A percentile compares a stretch with the other conserved stretches of the same genome.
These are phyloP conservation scores for Hemicordylus capensis DNA, from an alignment of 2,113 vertebrate genomes.

Conservation along the genomic window DNA sequence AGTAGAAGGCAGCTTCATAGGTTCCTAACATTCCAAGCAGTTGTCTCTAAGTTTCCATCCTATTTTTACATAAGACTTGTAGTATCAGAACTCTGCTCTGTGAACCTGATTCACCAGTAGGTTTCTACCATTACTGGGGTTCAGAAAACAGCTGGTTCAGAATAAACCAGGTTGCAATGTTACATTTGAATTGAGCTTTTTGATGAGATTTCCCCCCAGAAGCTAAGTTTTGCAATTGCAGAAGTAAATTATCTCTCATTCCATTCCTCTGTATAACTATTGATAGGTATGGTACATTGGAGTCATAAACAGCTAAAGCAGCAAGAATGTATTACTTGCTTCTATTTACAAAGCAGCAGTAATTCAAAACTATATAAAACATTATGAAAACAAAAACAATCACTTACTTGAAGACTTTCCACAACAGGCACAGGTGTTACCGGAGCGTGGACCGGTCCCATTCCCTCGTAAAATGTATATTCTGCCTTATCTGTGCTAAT, in stretches of 20 bases:
- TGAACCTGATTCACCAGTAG: too few relatives aligned
- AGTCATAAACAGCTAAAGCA: not conserved
- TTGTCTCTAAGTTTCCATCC: not conserved
- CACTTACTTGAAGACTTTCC: slow-evolving; percentile 95
- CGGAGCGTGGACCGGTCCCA: slow-evolving; percentile 96
- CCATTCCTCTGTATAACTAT: too few relatives aligned
- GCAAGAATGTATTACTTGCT: not conserved
- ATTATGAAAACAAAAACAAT: not conserved
- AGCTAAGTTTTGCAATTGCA: too few relatives aligned
- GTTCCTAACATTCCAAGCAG: not conserved
- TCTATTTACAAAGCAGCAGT: not conserved
- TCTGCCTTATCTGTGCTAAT: slow-evolving; percentile 99
- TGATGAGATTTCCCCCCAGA: too few relatives aligned
- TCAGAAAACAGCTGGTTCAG: too few relatives aligned
- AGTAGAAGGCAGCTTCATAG: not conserved
- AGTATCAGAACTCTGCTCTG: too few relatives aligned
- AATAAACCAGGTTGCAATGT: too few relatives aligned
- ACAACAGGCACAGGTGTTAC: slow-evolving; percentile 99
- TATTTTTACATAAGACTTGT: not conserved
- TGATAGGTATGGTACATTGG: not conserved
- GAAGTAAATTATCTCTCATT: too few relatives aligned
- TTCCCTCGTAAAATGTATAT: slow-evolving; percentile 99
- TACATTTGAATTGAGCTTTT: too few relatives aligned
- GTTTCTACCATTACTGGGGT: too few relatives aligned
- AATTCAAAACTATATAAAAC: not conserved